Base-by-base conservation (phyloP, 2,797 vertebrate genomes). In the Hippopotamyrus pictus region DNA sequence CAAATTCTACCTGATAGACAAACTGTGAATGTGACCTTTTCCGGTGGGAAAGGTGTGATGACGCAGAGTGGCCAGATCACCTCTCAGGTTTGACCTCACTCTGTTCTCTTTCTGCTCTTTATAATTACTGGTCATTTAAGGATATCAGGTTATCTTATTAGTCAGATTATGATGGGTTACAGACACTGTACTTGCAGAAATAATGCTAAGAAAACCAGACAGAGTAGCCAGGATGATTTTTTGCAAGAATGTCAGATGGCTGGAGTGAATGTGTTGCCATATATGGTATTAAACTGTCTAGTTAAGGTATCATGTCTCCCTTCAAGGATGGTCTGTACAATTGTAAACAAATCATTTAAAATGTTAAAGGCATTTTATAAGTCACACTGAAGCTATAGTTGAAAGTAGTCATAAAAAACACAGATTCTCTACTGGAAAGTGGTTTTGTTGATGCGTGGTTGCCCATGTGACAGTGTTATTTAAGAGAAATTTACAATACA, bases 21-120 rank as follows among this genome's bases (percentile, higher is more conserved):
- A 90, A 91, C 92, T 95, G 93, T 93, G 94, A 95, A 93, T 94
- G 93, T 93, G 94, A 94, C 89, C 93, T 93, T 91, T 92, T 44
- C 41, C 17, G 17, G 73, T 17, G 73, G 37, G 17, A 44, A n/a
- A 44, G 54, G 86, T 91, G 92, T 41, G 89, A 22, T 46, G 54
- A 84, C 17, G 33, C 22, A 25, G 1, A 37, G 51, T 41, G 14
- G 86, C 3, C 86, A 87, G 29, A 37, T 37, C 51, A 53, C 19
- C 17, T 33, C 37, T 79, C 33, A 33, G 50, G 25, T 37, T 9
- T 41, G 33, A 53, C 86, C 53, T 87, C 51, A 17, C 6, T 44
- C 62, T 69, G 25, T 69, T 37, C 65, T 5, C 86, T 87, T 41
- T 41, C 29, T 41, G 53, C 53, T 59, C 37, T 46, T 79, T 46